A percentile compares a stretch with the other conserved stretches of the same genome.
Evolutionary conservation across 2,113 vertebrate genomes (phyloP).

Genomic region (Falcunculus frontatus): DNA sequence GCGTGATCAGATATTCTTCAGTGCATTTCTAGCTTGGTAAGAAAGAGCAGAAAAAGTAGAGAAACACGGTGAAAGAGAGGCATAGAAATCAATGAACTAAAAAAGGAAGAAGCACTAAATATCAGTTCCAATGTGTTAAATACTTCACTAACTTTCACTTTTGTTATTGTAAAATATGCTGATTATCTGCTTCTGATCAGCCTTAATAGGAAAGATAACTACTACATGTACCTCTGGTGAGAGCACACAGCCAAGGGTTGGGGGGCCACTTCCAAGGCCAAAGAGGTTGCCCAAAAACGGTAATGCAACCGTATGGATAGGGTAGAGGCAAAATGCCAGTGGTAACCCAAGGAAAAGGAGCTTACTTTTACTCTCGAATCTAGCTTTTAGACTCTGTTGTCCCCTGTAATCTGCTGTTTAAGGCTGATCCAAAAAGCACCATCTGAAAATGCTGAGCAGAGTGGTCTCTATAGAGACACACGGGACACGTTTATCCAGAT

Average conservation of each 20-base stretch:
- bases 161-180: neutral
- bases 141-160: neutral
- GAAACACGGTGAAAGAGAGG: neutral
- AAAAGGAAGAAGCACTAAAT: neutral
- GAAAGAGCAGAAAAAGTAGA: neutral
- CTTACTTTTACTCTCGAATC: neutral
- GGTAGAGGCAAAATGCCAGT: neutral
- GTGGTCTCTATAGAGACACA: neutral
- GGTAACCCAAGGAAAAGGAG: neutral
- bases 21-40: neutral
- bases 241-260: accelerated
- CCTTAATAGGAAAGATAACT: neutral
- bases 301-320: neutral
- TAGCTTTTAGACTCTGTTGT: neutral
- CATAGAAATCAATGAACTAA: neutral
- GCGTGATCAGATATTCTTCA: neutral
- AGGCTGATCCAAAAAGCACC: neutral
- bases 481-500: accelerated
- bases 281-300: accelerated
- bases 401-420: neutral
- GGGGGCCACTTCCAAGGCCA: neutral
- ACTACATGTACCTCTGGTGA: neutral
- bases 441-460: neutral
- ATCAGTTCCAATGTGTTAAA: neutral
- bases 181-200: neutral